These are phyloP conservation scores for Chrysogorgia sp. DNA, from an alignment of 92 coral and sea anemone species.

Conservation along the genomic window DNA sequence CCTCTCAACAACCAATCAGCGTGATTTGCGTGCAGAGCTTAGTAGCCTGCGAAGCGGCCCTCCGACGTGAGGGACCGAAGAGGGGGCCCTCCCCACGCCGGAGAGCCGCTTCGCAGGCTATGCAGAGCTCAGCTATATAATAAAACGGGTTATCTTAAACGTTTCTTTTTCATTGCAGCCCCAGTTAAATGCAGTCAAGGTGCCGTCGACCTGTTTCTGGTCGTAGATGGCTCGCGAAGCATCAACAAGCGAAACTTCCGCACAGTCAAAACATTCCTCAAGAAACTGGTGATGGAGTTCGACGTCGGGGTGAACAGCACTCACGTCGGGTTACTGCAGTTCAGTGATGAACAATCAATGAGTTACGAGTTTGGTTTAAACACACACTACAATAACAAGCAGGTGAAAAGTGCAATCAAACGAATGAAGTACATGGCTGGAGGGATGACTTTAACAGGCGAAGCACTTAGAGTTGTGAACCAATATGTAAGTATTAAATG, in stretches of 20 bases:
- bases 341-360: conserved; percentile 24
- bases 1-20: too few species aligned
- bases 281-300: conserved; percentile 26
- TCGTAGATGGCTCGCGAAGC: conserved; percentile 41
- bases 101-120: too few species aligned
- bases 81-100: too few species aligned
- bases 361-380: conserved; percentile 32
- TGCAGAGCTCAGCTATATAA: too few species aligned
- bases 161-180: conserved; percentile 3
- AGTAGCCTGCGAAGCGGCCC: too few species aligned
- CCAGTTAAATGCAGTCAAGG: conserved; percentile 35
- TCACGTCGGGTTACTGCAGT: conserved; percentile 36
- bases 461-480: conserved; percentile 28
- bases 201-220: conserved; percentile 11
- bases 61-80: too few species aligned
- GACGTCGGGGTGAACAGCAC: conserved; percentile 5
- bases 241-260: conserved; percentile 9
- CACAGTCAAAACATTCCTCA: conserved; percentile 24
- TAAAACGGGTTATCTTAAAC: too few species aligned
- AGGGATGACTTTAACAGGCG: conserved; percentile 11
- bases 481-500: conserved; percentile 22
- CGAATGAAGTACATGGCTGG: conserved; percentile 30
- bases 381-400: background rate
- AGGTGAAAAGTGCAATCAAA: conserved; percentile 27
- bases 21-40: too few species aligned